Base-by-base conservation (phyloP, 1,140 invertebrate species). In the Protaetia brevitarsis region DNA sequence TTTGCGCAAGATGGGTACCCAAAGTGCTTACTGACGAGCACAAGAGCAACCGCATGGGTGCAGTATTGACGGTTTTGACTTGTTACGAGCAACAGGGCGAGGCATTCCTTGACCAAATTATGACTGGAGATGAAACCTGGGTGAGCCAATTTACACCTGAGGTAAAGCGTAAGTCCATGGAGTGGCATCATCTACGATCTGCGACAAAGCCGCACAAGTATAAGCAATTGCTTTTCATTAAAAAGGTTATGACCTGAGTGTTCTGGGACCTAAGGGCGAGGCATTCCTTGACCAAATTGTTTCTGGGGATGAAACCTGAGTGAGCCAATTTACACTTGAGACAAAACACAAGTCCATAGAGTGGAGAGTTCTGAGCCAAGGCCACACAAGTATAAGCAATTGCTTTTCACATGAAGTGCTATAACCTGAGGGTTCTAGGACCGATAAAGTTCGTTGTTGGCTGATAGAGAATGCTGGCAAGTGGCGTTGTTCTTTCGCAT, bases 91-190 rank as follows among this genome's bases (percentile, higher is more conserved):
- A 16, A 6, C n/a, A 51, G 21, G 45, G 45, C 8, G 45, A 51
- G 6, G 13, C 8, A 51, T 23, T 51, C 10, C 45, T 51, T 16
- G 8, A 11, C 21, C 8, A 23, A 16, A 6, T 51, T 6, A 19
- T 16, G 21, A 51, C 45, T 51, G 45, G 45, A 51, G 45, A 51
- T 19, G 45, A 51, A 51, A 51, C 8, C 21, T 51, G 45, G 45
- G 16, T 51, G 8, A 8, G 6, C 16, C 45, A 8, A 10, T 51
- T 16, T 16, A 16, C 7, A 2, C 2, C 45, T 51, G 45, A 51
- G 21, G 13, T 8, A 23, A 51, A 51, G 8, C 8, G 45, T 2
- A 8, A 16, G 45, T 11, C 8, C 8, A 51, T 51, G 45, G 45
- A 51, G 21, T 51, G 16, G 8, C 1, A 3, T 16, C 13, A 51